Percentiles rank a stretch among this genome's conserved stretches.
Evolutionary conservation across 2,113 vertebrate species (phyloP).

Genomic region (Apus apus): DNA sequence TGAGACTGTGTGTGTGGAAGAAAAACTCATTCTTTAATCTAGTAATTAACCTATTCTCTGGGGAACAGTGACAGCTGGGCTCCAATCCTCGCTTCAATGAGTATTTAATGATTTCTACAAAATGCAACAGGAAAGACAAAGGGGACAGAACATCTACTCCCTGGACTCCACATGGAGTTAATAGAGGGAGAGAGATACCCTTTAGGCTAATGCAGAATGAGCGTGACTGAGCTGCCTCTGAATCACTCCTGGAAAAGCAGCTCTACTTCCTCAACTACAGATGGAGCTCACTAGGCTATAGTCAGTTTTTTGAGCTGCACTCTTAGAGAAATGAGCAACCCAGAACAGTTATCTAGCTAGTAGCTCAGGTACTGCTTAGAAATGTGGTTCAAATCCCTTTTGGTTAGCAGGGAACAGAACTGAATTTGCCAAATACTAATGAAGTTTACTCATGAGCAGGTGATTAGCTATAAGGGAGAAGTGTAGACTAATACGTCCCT

Average conservation of each 20-base stretch:
- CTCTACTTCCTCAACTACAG: background rate
- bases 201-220: background rate
- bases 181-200: background rate
- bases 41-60: background rate
- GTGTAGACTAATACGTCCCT: background rate
- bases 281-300: background rate
- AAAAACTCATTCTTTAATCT: background rate
- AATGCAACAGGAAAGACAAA: background rate
- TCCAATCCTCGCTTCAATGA: background rate
- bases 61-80: background rate
- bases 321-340: background rate
- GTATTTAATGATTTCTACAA: background rate
- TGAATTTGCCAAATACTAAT: background rate
- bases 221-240: background rate
- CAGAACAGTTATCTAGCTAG: background rate
- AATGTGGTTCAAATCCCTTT: background rate
- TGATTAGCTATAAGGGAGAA: background rate
- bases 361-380: background rate
- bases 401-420: background rate
- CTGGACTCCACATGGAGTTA: background rate
- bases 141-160: background rate
- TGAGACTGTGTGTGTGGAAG: background rate
- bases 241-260: background rate
- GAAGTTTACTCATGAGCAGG: background rate
- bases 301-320: background rate